These are phyloP conservation scores for Entelurus aequoreus DNA, from an alignment of 2,113 vertebrate species.

Conservation along the genomic window DNA sequence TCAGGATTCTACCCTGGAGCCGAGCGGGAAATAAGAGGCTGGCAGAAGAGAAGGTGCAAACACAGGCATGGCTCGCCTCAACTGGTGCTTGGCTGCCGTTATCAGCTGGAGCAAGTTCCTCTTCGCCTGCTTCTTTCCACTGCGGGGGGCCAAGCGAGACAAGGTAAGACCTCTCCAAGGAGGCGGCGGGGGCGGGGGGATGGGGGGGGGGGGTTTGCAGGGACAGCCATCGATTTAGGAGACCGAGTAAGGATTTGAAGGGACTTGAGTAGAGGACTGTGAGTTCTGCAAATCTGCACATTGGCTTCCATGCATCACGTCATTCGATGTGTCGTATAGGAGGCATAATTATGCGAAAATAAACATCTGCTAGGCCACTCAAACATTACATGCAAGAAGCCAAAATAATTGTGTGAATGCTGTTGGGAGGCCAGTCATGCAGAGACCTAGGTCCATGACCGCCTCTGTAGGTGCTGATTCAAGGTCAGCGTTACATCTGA, in stretches of 20 bases:
- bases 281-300: slow-evolving; percentile 19
- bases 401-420: slow-evolving; percentile 44
- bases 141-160: slow-evolving; percentile 67
- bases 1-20: slow-evolving; percentile 45
- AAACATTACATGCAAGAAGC: slow-evolving; percentile 8
- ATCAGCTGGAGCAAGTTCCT: slow-evolving; percentile 86
- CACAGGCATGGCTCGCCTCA: slow-evolving; percentile 77
- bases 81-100: slow-evolving; percentile 83
- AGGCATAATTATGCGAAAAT: slow-evolving; percentile 15
- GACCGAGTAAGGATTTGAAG: slow-evolving; percentile 2
- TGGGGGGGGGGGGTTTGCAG: neutral
- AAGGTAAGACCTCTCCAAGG: slow-evolving; percentile 66
- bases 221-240: slow-evolving; percentile 2
- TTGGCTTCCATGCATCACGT: slow-evolving; percentile 14
- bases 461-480: slow-evolving; percentile 44
- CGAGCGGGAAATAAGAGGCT: slow-evolving; percentile 46
- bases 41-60: slow-evolving; percentile 56
- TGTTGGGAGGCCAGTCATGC: slow-evolving; percentile 19
- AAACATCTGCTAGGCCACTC: slow-evolving; percentile 21
- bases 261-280: slow-evolving; percentile 17
- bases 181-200: neutral
- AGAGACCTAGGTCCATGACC: slow-evolving; percentile 27
- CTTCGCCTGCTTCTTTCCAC: slow-evolving; percentile 81
- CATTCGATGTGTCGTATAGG: neutral
- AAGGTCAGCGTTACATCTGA: slow-evolving; percentile 64